Evolutionary conservation across 2,888 invertebrate species (phyloP).

Genomic region (Podabrus alpinus): DNA sequence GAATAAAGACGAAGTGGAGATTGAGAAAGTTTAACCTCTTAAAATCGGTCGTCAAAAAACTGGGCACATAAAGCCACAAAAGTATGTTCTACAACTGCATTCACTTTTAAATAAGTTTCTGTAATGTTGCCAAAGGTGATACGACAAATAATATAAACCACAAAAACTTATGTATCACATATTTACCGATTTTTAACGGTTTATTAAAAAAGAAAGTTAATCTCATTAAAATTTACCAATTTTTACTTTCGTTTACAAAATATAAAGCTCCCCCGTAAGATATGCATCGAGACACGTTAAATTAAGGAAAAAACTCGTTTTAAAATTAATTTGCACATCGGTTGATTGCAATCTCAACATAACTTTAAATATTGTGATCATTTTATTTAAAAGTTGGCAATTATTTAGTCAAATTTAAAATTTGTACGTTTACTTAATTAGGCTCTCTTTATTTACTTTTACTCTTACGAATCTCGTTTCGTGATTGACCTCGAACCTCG

Average conservation of each 20-base stretch:
- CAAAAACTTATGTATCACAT: neutral
- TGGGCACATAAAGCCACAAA: slow-evolving; percentile 46
- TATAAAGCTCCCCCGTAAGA: neutral
- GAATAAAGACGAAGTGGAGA: slow-evolving; percentile 19
- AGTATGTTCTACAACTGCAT: slow-evolving; percentile 39
- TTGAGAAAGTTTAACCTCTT: slow-evolving; percentile 48
- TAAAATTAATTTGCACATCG: neutral
- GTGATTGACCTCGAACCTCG: neutral
- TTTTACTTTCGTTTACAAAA: neutral
- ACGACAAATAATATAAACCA: neutral
- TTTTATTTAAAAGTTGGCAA: neutral
- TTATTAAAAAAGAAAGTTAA: slow-evolving; percentile 1
- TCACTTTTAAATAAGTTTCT: slow-evolving; percentile 26
- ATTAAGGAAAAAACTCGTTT: neutral
- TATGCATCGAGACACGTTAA: neutral
- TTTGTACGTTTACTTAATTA: neutral
- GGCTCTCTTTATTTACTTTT: neutral
- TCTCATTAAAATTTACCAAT: neutral
- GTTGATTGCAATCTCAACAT: neutral
- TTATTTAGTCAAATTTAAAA: neutral
- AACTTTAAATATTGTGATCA: neutral
- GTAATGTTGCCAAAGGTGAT: neutral
- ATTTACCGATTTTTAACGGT: neutral
- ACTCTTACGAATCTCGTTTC: neutral
- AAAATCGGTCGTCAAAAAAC: slow-evolving; percentile 44